Evolutionary conservation across 2,113 vertebrate genomes (phyloP).

Genomic region (Gobiocypris rarus): DNA sequence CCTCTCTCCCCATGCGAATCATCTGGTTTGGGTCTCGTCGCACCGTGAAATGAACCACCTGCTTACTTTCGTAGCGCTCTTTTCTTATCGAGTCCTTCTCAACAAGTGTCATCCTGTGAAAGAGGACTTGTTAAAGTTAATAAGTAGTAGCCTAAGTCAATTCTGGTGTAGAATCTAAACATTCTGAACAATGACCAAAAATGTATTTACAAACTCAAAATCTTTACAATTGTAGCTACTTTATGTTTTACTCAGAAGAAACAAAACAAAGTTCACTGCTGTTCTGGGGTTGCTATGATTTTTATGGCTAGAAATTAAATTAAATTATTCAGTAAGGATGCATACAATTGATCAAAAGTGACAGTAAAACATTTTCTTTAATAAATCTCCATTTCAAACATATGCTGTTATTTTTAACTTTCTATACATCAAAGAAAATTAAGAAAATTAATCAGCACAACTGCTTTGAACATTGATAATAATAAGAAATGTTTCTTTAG

Average conservation of each 20-base stretch:
- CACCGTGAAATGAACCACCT: slow-evolving; percentile 68
- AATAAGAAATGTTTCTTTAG: not conserved
- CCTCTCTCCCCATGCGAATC: slow-evolving; percentile 63
- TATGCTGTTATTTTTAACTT: not conserved
- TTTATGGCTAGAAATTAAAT: not conserved
- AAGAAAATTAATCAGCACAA: no score
- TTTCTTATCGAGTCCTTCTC: slow-evolving; percentile 63
- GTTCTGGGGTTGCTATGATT: no score
- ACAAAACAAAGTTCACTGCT: no score
- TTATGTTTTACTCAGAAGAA: no score
- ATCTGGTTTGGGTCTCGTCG: slow-evolving; percentile 66
- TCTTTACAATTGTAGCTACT: no score
- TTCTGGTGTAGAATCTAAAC: no score
- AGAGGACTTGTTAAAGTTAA: not conserved
- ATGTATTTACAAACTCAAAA: no score
- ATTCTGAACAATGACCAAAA: no score
- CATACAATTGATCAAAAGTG: not conserved
- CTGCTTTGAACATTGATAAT: no score
- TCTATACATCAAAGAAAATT: not conserved
- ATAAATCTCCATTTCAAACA: no score
- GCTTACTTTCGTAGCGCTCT: slow-evolving; percentile 71
- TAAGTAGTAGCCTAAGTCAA: not conserved
- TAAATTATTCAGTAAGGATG: not conserved
- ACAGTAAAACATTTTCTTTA: not conserved
- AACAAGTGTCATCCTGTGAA: slow-evolving; percentile 62